phyloP scores from a whole-genome alignment of 2,888 invertebrate genomes.

The Desoria tigrina region DNA sequence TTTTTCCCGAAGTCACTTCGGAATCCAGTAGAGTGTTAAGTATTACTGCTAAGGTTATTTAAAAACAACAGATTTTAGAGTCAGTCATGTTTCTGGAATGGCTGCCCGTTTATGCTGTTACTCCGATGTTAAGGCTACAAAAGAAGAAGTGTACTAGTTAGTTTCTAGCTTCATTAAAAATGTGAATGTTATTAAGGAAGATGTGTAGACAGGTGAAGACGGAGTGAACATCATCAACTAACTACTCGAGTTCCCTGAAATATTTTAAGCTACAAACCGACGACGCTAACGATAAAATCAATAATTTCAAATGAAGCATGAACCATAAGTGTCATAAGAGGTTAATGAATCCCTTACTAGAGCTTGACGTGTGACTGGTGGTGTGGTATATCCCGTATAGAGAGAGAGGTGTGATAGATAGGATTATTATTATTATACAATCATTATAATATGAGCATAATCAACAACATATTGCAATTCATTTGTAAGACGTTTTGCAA shows the following conservation, averaged over 20 bases:
- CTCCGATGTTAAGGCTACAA: not conserved
- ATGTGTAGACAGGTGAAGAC: no score
- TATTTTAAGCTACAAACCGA: conserved; percentile 20
- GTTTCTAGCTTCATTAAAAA: no score
- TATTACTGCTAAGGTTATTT: conserved; percentile 9
- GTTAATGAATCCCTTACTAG: conserved; percentile 40
- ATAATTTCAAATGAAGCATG: not conserved
- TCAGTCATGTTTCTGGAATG: conserved; percentile 10
- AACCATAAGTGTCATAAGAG: conserved; percentile 17
- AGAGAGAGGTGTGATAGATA: conserved; percentile 9
- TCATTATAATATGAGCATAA: conserved; percentile 1
- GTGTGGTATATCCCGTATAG: not conserved
- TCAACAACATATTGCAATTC: conserved; percentile 2
- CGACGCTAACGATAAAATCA: not conserved
- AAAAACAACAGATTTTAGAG: not conserved
- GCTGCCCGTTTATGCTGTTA: not conserved
- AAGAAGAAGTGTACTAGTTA: no score
- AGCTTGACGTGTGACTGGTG: conserved; percentile 46
- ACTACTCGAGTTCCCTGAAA: conserved; percentile 23
- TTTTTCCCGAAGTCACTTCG: not conserved
- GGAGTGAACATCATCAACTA: no score
- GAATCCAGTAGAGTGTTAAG: conserved; percentile 6
- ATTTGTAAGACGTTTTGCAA: conserved; percentile 14
- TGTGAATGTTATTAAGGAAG: no score
- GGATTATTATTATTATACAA: conserved; percentile 12